Conservation (phyloP, 2,113 vertebrate genomes). For the Columba janthina region DNA sequence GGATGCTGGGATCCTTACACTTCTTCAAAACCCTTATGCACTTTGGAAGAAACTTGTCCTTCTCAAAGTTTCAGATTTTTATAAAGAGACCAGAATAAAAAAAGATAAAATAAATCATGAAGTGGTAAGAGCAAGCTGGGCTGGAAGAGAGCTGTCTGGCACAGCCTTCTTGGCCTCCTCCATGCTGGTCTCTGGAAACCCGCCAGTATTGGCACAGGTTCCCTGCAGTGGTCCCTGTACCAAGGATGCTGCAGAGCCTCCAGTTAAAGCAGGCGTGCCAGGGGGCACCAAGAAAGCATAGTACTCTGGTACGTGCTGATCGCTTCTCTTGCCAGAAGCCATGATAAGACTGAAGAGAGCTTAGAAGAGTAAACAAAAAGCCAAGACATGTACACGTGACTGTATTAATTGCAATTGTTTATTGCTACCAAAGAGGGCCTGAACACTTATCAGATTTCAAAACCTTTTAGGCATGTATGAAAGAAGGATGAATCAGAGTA, state of each 20-base stretch:
- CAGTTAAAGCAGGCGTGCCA: background rate
- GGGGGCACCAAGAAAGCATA: background rate
- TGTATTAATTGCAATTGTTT: background rate
- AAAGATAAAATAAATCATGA: background rate
- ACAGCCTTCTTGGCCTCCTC: background rate
- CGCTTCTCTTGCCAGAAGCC: background rate
- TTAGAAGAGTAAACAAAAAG: background rate
- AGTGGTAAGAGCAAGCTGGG: background rate
- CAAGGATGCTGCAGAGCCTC: background rate
- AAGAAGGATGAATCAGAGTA: background rate
- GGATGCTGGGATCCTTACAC: background rate
- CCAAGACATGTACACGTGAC: background rate
- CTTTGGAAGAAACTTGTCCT: background rate
- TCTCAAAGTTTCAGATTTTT: background rate
- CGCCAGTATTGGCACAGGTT: fast-evolving
- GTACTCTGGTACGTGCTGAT: background rate
- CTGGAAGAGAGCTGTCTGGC: background rate
- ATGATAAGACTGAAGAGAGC: background rate
- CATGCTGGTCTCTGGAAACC: fast-evolving
- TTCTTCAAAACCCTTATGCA: background rate
- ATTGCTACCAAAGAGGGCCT: background rate
- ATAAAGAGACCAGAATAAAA: background rate
- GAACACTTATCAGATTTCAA: background rate
- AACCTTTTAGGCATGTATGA: background rate
- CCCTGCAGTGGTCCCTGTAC: background rate